phyloP scores from a whole-genome alignment of 1,140 invertebrate species.

The Bombus haemorrhoidalis region DNA sequence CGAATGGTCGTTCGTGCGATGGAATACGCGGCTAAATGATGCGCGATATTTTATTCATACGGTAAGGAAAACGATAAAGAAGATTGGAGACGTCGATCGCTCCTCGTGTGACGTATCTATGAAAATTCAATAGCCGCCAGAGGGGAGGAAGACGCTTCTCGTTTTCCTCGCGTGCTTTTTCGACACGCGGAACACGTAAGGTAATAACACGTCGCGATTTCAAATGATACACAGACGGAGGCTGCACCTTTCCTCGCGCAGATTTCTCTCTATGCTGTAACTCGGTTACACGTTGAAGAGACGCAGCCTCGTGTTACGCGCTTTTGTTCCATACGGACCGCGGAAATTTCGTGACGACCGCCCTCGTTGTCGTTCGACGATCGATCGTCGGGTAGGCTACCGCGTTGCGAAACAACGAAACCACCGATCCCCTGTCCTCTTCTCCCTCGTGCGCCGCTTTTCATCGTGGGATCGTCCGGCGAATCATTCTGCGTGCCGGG shows the following conservation, averaged over 20 bases:
- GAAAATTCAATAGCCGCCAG: constrained; percentile 58
- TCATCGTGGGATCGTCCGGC: not conserved
- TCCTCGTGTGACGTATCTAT: constrained; percentile 42
- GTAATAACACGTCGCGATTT: not conserved
- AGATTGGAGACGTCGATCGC: constrained; percentile 53
- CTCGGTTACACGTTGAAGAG: too few species aligned
- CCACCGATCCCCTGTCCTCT: not conserved
- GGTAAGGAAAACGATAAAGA: constrained; percentile 36
- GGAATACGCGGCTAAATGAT: constrained; percentile 36
- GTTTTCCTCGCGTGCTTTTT: not conserved
- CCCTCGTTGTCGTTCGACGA: not conserved
- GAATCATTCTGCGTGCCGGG: not conserved
- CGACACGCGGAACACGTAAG: not conserved
- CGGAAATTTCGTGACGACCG: not conserved
- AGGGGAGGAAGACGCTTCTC: not conserved
- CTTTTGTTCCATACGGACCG: constrained; percentile 4
- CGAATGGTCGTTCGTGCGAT: too few species aligned
- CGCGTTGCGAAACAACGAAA: not conserved
- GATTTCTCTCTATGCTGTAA: not conserved
- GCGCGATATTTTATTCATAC: constrained; percentile 62
- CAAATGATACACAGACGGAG: not conserved
- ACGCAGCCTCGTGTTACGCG: too few species aligned
- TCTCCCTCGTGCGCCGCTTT: not conserved
- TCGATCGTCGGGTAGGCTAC: constrained; percentile 3
- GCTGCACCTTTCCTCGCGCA: not conserved